Evolutionary conservation across 2,113 vertebrate genomes (phyloP), one percentile per base, ranked within the genome.

Genomic region (Cebidichthys violaceus): DNA sequence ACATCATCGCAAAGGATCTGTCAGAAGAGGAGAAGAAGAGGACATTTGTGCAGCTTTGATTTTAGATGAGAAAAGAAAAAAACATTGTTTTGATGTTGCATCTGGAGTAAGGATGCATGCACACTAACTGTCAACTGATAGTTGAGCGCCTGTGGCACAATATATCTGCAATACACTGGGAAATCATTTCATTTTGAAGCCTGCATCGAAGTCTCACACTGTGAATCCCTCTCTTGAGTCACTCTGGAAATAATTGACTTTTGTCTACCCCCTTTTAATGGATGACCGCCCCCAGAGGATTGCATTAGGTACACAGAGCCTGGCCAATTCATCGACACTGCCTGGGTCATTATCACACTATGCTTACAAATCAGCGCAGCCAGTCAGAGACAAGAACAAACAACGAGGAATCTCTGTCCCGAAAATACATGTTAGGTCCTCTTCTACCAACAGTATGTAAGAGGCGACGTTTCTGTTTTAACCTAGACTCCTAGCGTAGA

Each of bases 191-290:
- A 33, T 69, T 86, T 81, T 62, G 35, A 39, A 9, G 31, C n/a
- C 54, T 62, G 52, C 43, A 75, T 83, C 62, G 4, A 61, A 64
- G 62, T 81, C 57, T 88, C 86, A 77, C 41, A 17, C 55, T 61
- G 81, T 55, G 77, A 85, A 76, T 83, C 70, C 76, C 47, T 79
- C 27, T 82, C 76, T 65, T n/a, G 60, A 88, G 79, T 87, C 81
- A 67, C 67, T 52, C 52, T 81, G 83, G 72, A 84, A 85, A 79
- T 85, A 90, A 89, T 81, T 82, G 89, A 77, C 82, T 89, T 86
- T 86, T 82, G 84, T 92, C 68, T 77, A 77, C 68, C 66, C 39
- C 35, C 55, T 87, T 86, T 85, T 87, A 88, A 90, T 83, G 84
- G 86, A 84, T 73, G 65, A 76, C 70, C 80, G 68, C 68, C 78